phyloP scores from a whole-genome alignment of 2,888 invertebrate genomes.

The Amiota mariae region DNA sequence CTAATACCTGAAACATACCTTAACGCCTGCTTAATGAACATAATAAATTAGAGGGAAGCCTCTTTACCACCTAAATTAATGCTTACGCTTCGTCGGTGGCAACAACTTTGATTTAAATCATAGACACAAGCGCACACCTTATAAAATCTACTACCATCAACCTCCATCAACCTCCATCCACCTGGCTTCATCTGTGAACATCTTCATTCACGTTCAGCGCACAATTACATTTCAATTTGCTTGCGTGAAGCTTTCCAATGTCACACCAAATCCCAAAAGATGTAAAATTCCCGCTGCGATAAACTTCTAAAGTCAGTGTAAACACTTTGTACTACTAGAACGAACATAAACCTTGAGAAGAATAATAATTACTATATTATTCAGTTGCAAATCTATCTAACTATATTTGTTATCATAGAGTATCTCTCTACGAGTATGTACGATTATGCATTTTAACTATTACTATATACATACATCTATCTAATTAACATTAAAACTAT shows the following conservation, averaged over 20 bases:
- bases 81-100: conserved; percentile 13
- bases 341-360: too few species aligned
- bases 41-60: conserved; percentile 63
- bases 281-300: too few species aligned
- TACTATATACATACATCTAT: too few species aligned
- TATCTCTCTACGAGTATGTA: too few species aligned
- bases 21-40: conserved; percentile 67
- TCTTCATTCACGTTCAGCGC: conserved; percentile 9
- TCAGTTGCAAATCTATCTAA: too few species aligned
- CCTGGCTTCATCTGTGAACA: neutral
- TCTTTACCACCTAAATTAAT: neutral
- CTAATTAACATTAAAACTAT: too few species aligned
- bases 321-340: too few species aligned
- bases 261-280: neutral
- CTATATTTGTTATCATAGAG: too few species aligned
- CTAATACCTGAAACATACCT: conserved; percentile 45
- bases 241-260: conserved; percentile 36
- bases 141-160: too few species aligned
- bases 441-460: too few species aligned
- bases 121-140: conserved; percentile 1
- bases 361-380: too few species aligned
- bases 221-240: conserved; percentile 64
- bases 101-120: conserved; percentile 17
- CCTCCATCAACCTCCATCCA: conserved; percentile 34
- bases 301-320: too few species aligned